Conservation (phyloP, 2,888 invertebrate species). For the Caenorhabditis afra region DNA sequence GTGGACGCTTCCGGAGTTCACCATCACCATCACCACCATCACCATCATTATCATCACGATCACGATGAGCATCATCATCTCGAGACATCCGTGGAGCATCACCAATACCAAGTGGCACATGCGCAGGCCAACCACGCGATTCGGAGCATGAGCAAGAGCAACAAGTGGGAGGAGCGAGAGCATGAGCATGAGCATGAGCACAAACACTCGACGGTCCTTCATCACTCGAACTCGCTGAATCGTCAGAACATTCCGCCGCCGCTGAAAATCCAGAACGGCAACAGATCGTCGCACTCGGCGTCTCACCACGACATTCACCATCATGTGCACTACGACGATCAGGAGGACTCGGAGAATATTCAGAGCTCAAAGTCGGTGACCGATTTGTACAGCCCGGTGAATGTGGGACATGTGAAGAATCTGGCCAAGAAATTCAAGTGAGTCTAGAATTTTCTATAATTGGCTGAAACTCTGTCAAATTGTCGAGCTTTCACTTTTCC, state of each 20-base stretch:
- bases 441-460: neutral
- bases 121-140: constrained; percentile 34
- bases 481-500: no score
- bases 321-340: constrained; percentile 25
- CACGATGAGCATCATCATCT: neutral
- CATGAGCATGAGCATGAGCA: neutral
- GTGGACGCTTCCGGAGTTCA: neutral
- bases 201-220: constrained; percentile 20
- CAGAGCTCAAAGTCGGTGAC: constrained; percentile 25
- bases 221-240: constrained; percentile 49
- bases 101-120: constrained; percentile 13
- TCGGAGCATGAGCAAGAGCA: constrained; percentile 65
- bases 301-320: constrained; percentile 25
- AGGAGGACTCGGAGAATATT: constrained; percentile 21
- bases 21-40: constrained; percentile 27
- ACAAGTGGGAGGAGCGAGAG: constrained; percentile 58
- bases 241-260: constrained; percentile 51
- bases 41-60: constrained; percentile 18
- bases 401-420: constrained; percentile 53
- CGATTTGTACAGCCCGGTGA: constrained; percentile 20
- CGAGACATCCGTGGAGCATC: constrained; percentile 3
- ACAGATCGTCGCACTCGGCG: no score
- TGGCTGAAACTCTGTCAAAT: neutral
- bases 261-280: constrained; percentile 29
- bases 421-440: constrained; percentile 52